These are phyloP conservation scores for Platycheirus rosarum DNA, from an alignment of 2,888 invertebrate genomes.

Conservation along the genomic window DNA sequence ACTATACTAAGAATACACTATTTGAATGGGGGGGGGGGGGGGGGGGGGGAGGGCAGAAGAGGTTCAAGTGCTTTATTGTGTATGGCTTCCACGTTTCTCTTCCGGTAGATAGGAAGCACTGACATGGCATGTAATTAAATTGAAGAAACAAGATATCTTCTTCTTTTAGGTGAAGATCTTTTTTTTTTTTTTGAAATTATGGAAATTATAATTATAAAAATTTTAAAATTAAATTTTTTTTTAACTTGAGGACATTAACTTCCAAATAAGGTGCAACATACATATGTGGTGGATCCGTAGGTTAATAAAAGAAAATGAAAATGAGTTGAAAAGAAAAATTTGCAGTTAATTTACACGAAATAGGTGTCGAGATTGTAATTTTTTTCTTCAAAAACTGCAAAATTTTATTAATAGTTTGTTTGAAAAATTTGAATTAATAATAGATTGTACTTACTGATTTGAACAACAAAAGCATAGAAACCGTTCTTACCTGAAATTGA, in stretches of 20 bases:
- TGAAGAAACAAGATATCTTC: conserved; percentile 60
- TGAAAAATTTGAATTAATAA: too few relatives aligned
- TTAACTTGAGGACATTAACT: background rate
- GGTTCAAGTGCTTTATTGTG: conserved; percentile 32
- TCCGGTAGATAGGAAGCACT: conserved; percentile 13
- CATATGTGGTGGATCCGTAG: background rate
- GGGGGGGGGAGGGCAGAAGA: background rate
- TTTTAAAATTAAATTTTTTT: too few relatives aligned
- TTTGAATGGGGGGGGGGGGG: too few relatives aligned
- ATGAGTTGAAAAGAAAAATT: too few relatives aligned
- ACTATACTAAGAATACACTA: too few relatives aligned
- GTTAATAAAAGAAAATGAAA: background rate
- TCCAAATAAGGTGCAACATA: background rate
- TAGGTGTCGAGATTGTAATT: too few relatives aligned
- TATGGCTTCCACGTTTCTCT: conserved; percentile 51
- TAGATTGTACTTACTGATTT: too few relatives aligned
- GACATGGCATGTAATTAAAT: conserved; percentile 67
- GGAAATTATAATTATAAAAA: conserved; percentile 16
- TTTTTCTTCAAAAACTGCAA: too few relatives aligned
- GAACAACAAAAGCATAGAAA: too few relatives aligned
- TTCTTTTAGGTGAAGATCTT: conserved; percentile 29
- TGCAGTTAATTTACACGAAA: too few relatives aligned
- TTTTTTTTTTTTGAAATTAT: conserved; percentile 3
- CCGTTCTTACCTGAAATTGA: too few relatives aligned
- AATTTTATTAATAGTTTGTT: too few relatives aligned